A percentile compares a stretch with the other conserved stretches of the same genome.
Evolutionary conservation across 2,797 vertebrate species (phyloP).

Genomic region (Botia kubotai): DNA sequence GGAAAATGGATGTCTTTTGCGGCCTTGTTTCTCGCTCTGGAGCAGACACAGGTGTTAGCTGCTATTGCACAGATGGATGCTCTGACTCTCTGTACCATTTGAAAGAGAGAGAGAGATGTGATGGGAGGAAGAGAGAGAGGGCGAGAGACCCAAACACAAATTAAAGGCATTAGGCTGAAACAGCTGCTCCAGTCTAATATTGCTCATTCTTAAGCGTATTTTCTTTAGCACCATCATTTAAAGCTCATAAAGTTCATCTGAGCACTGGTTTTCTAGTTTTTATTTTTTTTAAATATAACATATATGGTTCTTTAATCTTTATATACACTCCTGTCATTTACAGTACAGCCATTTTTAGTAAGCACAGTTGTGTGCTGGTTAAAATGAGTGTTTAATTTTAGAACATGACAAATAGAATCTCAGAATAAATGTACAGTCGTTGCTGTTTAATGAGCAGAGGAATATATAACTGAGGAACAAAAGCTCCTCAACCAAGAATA

Average conservation of each 20-base stretch:
- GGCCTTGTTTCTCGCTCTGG: conserved; percentile 42
- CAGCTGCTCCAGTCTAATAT: conserved; percentile 53
- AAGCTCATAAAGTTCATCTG: conserved; percentile 39
- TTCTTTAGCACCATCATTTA: conserved; percentile 41
- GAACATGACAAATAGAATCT: not conserved
- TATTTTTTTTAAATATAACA: not conserved
- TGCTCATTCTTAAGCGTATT: conserved; percentile 26
- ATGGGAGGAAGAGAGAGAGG: not conserved
- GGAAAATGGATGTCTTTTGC: conserved; percentile 51
- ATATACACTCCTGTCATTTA: not conserved
- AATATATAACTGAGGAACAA: not conserved
- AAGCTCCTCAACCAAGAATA: not conserved
- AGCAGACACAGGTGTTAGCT: conserved; percentile 58
- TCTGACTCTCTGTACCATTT: conserved; percentile 43
- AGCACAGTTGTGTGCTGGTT: not conserved
- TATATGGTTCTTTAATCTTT: not conserved
- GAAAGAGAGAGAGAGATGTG: conserved; percentile 26
- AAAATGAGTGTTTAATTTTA: not conserved
- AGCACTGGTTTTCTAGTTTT: not conserved
- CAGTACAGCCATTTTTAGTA: not conserved
- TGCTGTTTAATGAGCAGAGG: not conserved
- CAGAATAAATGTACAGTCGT: not conserved
- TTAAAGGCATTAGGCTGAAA: conserved; percentile 56
- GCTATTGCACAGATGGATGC: conserved; percentile 52
- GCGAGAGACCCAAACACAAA: conserved; percentile 46